Percentiles rank a stretch among this genome's conserved stretches.
Evolutionary conservation across 2,888 invertebrate genomes (phyloP).

Genomic region (Geotrupes spiniger): DNA sequence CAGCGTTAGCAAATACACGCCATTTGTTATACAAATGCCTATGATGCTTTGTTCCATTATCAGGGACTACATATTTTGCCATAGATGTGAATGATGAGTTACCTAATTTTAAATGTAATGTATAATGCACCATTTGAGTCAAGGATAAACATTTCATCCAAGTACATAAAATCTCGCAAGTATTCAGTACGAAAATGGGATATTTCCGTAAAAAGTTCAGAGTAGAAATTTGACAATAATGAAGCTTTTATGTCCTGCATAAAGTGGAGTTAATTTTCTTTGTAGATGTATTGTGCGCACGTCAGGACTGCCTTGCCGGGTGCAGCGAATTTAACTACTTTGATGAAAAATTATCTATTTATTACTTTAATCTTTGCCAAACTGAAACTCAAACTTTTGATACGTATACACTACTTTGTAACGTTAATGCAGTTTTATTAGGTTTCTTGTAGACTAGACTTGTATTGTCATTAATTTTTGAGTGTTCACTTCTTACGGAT

Average conservation of each 20-base stretch:
- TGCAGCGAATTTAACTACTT: neutral
- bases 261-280: neutral
- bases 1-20: too few relatives aligned
- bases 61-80: too few relatives aligned
- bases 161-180: neutral
- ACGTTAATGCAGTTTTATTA: too few relatives aligned
- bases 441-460: neutral
- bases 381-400: neutral
- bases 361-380: neutral
- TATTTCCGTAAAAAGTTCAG: neutral
- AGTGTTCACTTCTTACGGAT: constrained; percentile 19
- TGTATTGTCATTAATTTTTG: neutral
- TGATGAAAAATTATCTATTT: neutral
- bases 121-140: too few relatives aligned
- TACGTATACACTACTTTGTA: neutral
- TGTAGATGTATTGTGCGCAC: neutral
- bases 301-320: constrained; percentile 5
- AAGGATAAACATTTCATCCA: neutral
- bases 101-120: too few relatives aligned
- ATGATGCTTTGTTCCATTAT: too few relatives aligned
- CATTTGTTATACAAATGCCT: too few relatives aligned
- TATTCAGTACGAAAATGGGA: neutral
- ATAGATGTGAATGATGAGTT: too few relatives aligned
- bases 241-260: neutral
- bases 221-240: neutral